Base-by-base conservation (phyloP, 2,888 invertebrate genomes). In the Caenorhabditis auriculariae region DNA sequence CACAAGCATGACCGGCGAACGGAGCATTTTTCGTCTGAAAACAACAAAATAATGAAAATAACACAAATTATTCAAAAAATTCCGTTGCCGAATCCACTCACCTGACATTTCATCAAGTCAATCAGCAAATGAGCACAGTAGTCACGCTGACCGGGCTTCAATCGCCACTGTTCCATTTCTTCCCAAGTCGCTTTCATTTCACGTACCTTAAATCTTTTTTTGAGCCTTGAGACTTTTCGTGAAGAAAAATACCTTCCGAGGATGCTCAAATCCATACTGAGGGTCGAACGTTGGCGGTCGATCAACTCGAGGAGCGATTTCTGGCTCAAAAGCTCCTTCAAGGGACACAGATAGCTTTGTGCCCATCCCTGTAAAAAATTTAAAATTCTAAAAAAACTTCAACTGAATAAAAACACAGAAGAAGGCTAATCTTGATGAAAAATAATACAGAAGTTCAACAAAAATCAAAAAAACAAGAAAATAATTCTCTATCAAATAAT, bases 241-340 rank as follows among this genome's bases (percentile, higher is more conserved):
- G 23, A 26, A 15, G 21, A 3, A 27, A 43, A 43, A 9, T 24
- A 76, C 69, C 50, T 78, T 78, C 54, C 80, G 66, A 45, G 74
- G 73, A 17, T 52, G 44, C 37, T 65, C 69, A 50, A 81, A 81
- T 32, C 81, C 81, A 42, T 61, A 62, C 39, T 79, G 64, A 1
- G 81, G 81, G 49, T 81, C 81, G 60, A 81, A 81, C 19, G 79
- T 81, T 24, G 78, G 57, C 28, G 81, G 81, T 37, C 80, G 58
- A 55, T 79, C 81, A 21, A 61, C 56, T 9, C 78, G 67, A 17
- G 81, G 81, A 21, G 75, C 66, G 21, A 52, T 66, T 49, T 79
- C 70, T 21, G 81, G 81, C 51, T 71, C 39, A 24, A 43, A 54
- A 17, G 60, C 69, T 48, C 77, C 76, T 54, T 78, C 74, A 50